These are phyloP conservation scores for Folsomia candida DNA, from an alignment of 2,888 invertebrate species.

Conservation along the genomic window DNA sequence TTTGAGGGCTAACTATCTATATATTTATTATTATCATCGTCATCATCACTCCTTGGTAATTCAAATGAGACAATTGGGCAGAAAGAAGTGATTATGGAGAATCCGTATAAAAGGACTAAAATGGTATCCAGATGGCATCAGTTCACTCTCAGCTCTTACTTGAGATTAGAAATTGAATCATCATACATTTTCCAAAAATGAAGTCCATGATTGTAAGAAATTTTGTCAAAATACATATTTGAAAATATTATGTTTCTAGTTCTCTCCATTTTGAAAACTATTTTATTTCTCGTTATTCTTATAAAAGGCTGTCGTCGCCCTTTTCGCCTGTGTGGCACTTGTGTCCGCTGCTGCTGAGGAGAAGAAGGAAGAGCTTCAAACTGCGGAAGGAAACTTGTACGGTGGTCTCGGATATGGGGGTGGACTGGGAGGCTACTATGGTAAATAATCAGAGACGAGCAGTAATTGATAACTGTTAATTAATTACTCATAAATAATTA, in stretches of 20 bases:
- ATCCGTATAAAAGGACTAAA: neutral
- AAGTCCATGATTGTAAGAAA: constrained; percentile 35
- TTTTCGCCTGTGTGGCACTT: constrained; percentile 32
- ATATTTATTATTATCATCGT: too few relatives aligned
- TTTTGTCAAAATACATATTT: too few relatives aligned
- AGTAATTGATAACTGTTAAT: neutral
- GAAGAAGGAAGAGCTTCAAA: constrained; percentile 24
- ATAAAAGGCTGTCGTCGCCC: constrained; percentile 29
- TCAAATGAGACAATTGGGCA: too few relatives aligned
- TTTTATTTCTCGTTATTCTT: neutral
- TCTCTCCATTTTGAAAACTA: neutral
- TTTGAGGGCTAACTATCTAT: too few relatives aligned
- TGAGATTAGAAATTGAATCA: constrained; percentile 15
- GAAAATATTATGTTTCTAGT: constrained; percentile 6
- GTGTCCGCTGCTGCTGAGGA: constrained; percentile 30
- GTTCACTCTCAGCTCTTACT: neutral
- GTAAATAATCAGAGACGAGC: too few relatives aligned
- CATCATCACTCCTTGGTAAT: too few relatives aligned
- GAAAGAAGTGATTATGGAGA: too few relatives aligned
- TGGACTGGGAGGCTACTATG: constrained; percentile 26
- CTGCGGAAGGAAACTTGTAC: constrained; percentile 22
- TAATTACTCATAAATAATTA: neutral
- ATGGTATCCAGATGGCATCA: neutral
- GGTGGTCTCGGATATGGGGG: constrained; percentile 29
- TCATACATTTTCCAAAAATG: too few relatives aligned